These are phyloP conservation scores for Bellardia bayeri DNA, from an alignment of 2,888 invertebrate species.

Conservation along the genomic window DNA sequence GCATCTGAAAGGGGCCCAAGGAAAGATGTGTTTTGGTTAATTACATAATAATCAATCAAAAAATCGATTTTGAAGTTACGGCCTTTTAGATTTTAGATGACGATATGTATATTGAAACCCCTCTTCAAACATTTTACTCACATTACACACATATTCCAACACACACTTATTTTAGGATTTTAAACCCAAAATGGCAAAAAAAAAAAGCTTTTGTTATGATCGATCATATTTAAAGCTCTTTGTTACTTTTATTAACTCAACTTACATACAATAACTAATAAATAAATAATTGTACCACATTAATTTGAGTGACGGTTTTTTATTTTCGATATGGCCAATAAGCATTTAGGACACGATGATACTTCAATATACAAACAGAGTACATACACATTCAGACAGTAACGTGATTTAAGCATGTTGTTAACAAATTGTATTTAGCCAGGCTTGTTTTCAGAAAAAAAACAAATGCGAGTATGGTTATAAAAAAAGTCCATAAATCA, in stretches of 20 bases:
- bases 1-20: no score
- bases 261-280: constrained; percentile 4
- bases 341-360: constrained; percentile 80
- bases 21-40: no score
- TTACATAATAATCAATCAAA: no score
- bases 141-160: background rate
- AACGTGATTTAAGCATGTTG: constrained; percentile 53
- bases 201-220: constrained; percentile 9
- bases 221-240: background rate
- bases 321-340: constrained; percentile 74
- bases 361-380: constrained; percentile 47
- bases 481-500: constrained; percentile 40
- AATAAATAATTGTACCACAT: constrained; percentile 44
- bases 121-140: background rate
- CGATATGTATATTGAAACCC: no score
- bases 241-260: constrained; percentile 26
- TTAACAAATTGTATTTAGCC: constrained; percentile 47
- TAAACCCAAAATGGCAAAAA: background rate
- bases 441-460: constrained; percentile 15
- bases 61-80: no score
- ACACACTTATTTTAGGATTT: background rate
- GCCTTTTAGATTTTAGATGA: no score
- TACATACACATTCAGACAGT: constrained; percentile 43
- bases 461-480: constrained; percentile 23
- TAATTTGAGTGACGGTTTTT: constrained; percentile 63